phyloP scores from a whole-genome alignment of 2,797 vertebrate species.

The Mionectes olivaceus region DNA sequence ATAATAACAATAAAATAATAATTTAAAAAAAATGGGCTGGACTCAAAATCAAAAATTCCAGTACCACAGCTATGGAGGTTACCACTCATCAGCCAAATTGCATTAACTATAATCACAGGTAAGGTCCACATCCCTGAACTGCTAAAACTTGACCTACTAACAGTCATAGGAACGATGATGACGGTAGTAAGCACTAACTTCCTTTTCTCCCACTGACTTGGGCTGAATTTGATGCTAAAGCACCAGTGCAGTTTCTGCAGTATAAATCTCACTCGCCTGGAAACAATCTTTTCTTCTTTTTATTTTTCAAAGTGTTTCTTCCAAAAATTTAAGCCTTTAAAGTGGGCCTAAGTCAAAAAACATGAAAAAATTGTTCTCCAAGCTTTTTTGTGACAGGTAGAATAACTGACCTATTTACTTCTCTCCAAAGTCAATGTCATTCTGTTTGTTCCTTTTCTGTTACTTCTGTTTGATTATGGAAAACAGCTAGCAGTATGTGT shows the following conservation, averaged over 20 bases:
- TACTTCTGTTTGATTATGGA: conserved; percentile 47
- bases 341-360: not conserved
- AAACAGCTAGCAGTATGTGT: not conserved
- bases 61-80: not conserved
- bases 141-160: not conserved
- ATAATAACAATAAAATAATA: not conserved
- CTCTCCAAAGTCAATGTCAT: conserved; percentile 39
- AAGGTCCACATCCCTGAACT: not conserved
- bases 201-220: not conserved
- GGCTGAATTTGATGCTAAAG: not conserved
- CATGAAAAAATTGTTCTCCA: not conserved
- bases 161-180: not conserved
- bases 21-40: not conserved
- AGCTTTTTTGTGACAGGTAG: conserved; percentile 46
- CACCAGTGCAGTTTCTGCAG: not conserved
- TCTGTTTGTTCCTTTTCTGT: conserved; percentile 22
- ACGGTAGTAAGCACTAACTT: not conserved
- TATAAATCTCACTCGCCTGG: not conserved
- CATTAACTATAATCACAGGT: not conserved
- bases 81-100: not conserved
- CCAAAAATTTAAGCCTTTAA: not conserved
- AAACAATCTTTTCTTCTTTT: not conserved
- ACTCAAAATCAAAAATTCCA: not conserved
- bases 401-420: conserved; percentile 65
- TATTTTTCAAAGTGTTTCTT: not conserved